These are phyloP conservation scores for Prolemur simus DNA, from an alignment of 2,113 vertebrate species.

Conservation along the genomic window DNA sequence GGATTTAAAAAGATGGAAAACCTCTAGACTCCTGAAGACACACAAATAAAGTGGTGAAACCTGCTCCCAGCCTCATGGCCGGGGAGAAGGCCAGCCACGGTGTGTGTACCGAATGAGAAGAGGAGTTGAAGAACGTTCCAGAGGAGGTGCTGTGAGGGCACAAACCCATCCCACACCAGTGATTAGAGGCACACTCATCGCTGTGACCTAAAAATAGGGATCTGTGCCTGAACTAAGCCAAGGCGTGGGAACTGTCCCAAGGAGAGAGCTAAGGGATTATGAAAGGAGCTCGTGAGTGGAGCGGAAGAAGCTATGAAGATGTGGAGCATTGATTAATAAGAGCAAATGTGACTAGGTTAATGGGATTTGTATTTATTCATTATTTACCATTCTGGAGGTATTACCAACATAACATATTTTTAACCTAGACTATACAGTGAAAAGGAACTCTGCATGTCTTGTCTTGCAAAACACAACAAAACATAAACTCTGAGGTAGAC, in stretches of 20 bases:
- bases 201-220: background rate
- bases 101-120: no score
- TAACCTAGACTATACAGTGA: background rate
- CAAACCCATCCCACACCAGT: no score
- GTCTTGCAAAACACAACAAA: background rate
- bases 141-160: background rate
- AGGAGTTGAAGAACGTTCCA: background rate
- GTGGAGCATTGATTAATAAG: background rate
- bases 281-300: background rate
- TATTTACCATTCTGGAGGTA: background rate
- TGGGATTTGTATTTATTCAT: background rate
- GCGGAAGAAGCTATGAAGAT: background rate
- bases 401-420: background rate
- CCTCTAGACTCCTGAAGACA: background rate
- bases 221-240: background rate
- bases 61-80: background rate
- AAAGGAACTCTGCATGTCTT: background rate
- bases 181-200: accelerated
- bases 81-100: background rate
- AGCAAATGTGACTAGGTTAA: background rate
- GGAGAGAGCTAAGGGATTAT: background rate
- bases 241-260: background rate
- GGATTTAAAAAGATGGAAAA: background rate
- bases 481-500: background rate
- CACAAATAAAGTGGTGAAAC: background rate